Percentiles rank a stretch among this genome's conserved stretches.
Conservation (phyloP, 2,888 invertebrate species). For the Parnassius apollo region DNA sequence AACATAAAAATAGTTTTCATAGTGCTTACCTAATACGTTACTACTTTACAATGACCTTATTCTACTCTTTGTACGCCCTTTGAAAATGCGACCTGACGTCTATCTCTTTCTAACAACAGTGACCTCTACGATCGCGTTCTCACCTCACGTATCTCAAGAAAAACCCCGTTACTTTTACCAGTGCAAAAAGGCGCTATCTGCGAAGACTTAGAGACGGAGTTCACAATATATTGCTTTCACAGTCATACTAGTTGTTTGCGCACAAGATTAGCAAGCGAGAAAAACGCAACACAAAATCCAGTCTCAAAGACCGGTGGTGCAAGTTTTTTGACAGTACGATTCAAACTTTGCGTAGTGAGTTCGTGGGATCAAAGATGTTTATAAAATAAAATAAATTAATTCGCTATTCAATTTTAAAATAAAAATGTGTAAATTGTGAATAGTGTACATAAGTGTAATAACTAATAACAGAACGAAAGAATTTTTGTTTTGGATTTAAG, state of each 20-base stretch:
- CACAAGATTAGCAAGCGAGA: slow-evolving; percentile 36
- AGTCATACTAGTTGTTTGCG: slow-evolving; percentile 32
- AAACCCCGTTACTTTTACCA: slow-evolving; percentile 80
- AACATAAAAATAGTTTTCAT: too few species aligned
- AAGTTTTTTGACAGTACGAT: slow-evolving; percentile 78
- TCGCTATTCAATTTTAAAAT: slow-evolving; percentile 34
- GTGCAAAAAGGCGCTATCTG: slow-evolving; percentile 79
- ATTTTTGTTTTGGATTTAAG: slow-evolving; percentile 33
- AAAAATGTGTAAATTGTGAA: slow-evolving; percentile 32
- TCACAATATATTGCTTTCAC: slow-evolving; percentile 38
- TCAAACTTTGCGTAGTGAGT: slow-evolving; percentile 59
- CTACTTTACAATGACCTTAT: slow-evolving; percentile 39
- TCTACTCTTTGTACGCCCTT: slow-evolving; percentile 42
- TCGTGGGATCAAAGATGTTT: slow-evolving; percentile 51
- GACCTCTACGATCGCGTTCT: slow-evolving; percentile 55
- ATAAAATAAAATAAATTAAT: slow-evolving; percentile 42
- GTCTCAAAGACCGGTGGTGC: slow-evolving; percentile 68
- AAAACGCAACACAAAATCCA: slow-evolving; percentile 48
- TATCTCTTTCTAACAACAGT: slow-evolving; percentile 50
- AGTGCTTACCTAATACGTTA: too few species aligned
- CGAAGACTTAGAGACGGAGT: slow-evolving; percentile 38
- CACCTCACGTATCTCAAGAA: slow-evolving; percentile 75
- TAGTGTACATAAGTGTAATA: slow-evolving; percentile 29
- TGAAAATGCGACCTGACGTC: slow-evolving; percentile 58
- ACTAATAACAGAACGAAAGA: slow-evolving; percentile 26